These are phyloP conservation scores for Anser brachyrhynchus DNA, from an alignment of 2,113 vertebrate genomes.

Conservation along the genomic window DNA sequence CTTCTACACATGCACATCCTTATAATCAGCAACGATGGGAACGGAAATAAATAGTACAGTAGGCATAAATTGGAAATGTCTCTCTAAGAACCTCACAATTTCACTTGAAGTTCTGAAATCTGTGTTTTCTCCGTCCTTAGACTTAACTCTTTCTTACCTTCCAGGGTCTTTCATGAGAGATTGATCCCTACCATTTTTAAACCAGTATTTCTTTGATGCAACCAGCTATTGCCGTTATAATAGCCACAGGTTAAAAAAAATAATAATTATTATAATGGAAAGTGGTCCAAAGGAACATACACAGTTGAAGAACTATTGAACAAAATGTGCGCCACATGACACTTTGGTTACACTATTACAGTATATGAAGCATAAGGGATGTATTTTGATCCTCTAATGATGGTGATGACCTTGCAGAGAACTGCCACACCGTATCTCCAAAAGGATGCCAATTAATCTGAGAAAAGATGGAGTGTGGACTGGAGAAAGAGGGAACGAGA, in stretches of 20 bases:
- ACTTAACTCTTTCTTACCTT: neutral
- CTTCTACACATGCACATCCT: constrained; percentile 7
- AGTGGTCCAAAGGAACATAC: neutral
- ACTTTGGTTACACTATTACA: neutral
- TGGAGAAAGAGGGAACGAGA: neutral
- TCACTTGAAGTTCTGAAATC: neutral
- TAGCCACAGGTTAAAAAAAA: neutral
- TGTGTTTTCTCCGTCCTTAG: neutral
- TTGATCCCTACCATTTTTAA: neutral
- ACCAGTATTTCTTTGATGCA: neutral
- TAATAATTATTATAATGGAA: neutral
- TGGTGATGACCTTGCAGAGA: neutral
- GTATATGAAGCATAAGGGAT: neutral
- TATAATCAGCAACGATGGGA: constrained; percentile 38
- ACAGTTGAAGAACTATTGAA: neutral
- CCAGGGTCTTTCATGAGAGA: neutral
- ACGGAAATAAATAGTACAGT: constrained; percentile 45
- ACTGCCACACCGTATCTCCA: neutral
- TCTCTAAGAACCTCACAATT: constrained; percentile 35
- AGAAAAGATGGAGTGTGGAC: neutral
- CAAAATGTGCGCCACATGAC: neutral
- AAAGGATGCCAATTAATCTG: neutral
- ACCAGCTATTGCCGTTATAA: neutral
- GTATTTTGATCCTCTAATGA: neutral
- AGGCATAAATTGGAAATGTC: constrained; percentile 29